phyloP scores from a whole-genome alignment of 2,113 vertebrate species.

The Eretmochelys imbricata region DNA sequence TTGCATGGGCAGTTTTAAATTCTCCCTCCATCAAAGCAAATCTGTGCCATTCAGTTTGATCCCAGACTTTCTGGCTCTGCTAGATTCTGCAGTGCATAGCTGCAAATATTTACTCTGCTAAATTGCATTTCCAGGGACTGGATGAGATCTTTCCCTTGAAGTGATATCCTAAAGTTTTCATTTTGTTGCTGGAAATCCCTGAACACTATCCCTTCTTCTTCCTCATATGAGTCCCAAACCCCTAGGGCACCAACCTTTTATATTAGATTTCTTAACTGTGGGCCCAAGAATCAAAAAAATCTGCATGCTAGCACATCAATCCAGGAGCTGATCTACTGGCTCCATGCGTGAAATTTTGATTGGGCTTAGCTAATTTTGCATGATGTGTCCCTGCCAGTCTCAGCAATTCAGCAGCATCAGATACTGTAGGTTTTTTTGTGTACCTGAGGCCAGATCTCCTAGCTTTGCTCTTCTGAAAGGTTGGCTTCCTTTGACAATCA shows the following conservation, averaged over 20 bases:
- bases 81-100: neutral
- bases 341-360: constrained; percentile 28
- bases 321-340: neutral
- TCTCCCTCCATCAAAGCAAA: neutral
- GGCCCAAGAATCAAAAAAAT: constrained; percentile 24
- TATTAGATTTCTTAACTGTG: neutral
- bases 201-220: neutral
- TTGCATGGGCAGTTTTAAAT: neutral
- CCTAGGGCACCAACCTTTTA: constrained; percentile 10
- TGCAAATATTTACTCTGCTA: constrained; percentile 19
- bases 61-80: neutral
- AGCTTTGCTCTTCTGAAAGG: neutral
- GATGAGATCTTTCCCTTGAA: constrained; percentile 47
- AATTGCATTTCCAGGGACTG: neutral
- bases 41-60: constrained; percentile 28
- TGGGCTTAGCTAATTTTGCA: constrained; percentile 17
- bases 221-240: neutral
- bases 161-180: constrained; percentile 47
- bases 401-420: neutral
- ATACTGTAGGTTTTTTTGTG: neutral
- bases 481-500: constrained; percentile 37
- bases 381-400: constrained; percentile 15
- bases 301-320: neutral
- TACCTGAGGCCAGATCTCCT: neutral
- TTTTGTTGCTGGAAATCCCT: constrained; percentile 46